A percentile compares a stretch with the other conserved stretches of the same genome.
phyloP scores from a whole-genome alignment of 2,888 invertebrate genomes.

The Caenorhabditis auriculariae region DNA sequence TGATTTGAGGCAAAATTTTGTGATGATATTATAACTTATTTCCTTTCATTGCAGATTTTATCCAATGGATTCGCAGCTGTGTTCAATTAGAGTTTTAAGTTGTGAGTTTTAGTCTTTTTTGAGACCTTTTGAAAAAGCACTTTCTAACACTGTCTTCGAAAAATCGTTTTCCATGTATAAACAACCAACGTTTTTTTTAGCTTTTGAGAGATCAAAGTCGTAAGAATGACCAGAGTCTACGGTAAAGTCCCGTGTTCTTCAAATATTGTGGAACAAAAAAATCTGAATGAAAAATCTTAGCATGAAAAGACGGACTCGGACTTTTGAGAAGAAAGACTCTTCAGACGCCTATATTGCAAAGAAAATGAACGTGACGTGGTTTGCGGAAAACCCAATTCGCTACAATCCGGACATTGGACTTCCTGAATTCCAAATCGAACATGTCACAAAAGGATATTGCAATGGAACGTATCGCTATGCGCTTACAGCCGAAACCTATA shows the following conservation, averaged over 20 bases:
- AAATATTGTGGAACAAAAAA: no score
- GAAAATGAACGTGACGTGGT: conserved; percentile 62
- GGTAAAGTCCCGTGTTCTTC: no score
- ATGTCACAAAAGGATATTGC: conserved; percentile 43
- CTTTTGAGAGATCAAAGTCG: no score
- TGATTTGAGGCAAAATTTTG: conserved; percentile 20
- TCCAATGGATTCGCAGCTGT: conserved; percentile 60
- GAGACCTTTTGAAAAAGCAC: background rate
- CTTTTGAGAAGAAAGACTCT: conserved; percentile 4
- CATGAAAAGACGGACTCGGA: background rate
- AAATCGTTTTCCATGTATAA: background rate
- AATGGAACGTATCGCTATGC: conserved; percentile 56
- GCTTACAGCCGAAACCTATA: conserved; percentile 47
- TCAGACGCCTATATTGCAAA: conserved; percentile 59
- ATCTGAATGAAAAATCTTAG: background rate
- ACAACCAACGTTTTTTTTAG: no score
- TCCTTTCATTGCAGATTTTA: conserved; percentile 40
- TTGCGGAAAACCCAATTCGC: conserved; percentile 50
- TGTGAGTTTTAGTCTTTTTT: conserved; percentile 33
- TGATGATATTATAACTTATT: conserved; percentile 6
- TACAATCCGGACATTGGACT: conserved; percentile 59
- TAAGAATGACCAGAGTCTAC: no score
- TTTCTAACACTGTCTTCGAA: background rate
- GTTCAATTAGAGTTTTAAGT: conserved; percentile 52
- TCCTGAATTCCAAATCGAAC: conserved; percentile 53